Percentiles rank a stretch among this genome's conserved stretches.
phyloP scores from a whole-genome alignment of 1,140 invertebrate genomes.

The Diabrotica virgifera region DNA sequence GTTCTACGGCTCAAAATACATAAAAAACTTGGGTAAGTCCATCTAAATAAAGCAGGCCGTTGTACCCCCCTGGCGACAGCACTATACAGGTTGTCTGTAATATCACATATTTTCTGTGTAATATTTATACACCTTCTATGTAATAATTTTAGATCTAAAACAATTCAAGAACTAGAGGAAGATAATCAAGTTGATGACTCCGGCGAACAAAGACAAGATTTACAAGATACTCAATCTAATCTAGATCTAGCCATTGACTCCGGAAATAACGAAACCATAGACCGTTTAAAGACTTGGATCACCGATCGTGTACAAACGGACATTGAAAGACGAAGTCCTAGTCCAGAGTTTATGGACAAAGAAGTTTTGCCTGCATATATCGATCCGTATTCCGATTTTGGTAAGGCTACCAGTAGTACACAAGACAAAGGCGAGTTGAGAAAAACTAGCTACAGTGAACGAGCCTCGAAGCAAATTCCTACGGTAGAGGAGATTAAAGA shows the following conservation, averaged over 20 bases:
- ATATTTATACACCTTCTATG: no score
- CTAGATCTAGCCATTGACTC: conserved; percentile 22
- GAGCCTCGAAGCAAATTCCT: neutral
- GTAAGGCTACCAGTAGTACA: no score
- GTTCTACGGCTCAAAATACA: no score
- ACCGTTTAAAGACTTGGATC: conserved; percentile 29
- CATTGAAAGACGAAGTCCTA: conserved; percentile 26
- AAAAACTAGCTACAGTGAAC: neutral
- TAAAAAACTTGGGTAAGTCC: no score
- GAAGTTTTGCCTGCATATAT: neutral
- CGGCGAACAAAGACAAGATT: neutral
- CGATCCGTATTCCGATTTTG: neutral
- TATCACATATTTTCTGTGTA: no score
- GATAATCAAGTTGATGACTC: no score
- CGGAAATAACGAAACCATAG: conserved; percentile 19
- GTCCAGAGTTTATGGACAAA: conserved; percentile 27
- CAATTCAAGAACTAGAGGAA: no score
- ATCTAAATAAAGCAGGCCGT: no score
- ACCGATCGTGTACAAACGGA: conserved; percentile 26
- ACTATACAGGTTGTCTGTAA: no score
- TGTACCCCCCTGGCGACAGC: no score
- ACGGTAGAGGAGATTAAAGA: conserved; percentile 31
- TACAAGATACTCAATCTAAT: conserved; percentile 8
- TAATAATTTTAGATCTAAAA: no score
- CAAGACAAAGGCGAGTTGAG: neutral